Percentiles rank a stretch among this genome's conserved stretches.
These are phyloP conservation scores for Cottoperca gobio DNA, from an alignment of 2,797 vertebrate species.

Conservation along the genomic window DNA sequence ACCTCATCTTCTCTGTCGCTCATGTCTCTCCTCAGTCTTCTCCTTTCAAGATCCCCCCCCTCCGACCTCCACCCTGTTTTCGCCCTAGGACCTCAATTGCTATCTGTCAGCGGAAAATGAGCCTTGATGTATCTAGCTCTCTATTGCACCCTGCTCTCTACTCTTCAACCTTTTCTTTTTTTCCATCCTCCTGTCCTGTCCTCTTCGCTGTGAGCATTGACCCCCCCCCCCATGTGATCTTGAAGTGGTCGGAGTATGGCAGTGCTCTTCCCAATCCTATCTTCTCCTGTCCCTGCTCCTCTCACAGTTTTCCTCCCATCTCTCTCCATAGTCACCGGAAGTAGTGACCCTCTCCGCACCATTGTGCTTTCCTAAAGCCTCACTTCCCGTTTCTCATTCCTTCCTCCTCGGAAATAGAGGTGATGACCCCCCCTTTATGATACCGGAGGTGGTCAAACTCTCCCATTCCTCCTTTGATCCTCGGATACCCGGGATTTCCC, in stretches of 20 bases:
- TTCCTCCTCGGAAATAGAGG: background rate
- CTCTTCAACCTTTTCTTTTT: conserved; percentile 29
- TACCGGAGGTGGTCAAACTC: conserved; percentile 6
- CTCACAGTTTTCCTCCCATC: background rate
- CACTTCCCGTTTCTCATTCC: background rate
- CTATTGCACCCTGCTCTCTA: background rate
- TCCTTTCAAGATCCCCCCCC: background rate
- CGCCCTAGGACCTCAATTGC: conserved; percentile 58
- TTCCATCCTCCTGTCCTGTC: background rate
- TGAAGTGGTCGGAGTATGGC: conserved; percentile 34
- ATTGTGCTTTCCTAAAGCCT: background rate
- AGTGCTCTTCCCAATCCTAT: background rate
- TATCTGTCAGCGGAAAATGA: conserved; percentile 63
- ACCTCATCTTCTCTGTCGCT: conserved; percentile 58
- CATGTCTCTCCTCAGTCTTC: conserved; percentile 30
- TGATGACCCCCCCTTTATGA: conserved; percentile 7
- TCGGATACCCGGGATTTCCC: background rate
- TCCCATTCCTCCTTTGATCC: conserved; percentile 28
- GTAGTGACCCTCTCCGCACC: background rate
- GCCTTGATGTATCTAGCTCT: conserved; percentile 50
- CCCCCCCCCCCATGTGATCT: conserved; percentile 58
- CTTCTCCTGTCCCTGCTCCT: conserved; percentile 8
- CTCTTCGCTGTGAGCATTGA: conserved; percentile 32
- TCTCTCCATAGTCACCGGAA: background rate
- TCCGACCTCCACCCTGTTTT: conserved; percentile 48